Base-by-base conservation (phyloP, 2,113 vertebrate genomes). In the Morone saxatilis region DNA sequence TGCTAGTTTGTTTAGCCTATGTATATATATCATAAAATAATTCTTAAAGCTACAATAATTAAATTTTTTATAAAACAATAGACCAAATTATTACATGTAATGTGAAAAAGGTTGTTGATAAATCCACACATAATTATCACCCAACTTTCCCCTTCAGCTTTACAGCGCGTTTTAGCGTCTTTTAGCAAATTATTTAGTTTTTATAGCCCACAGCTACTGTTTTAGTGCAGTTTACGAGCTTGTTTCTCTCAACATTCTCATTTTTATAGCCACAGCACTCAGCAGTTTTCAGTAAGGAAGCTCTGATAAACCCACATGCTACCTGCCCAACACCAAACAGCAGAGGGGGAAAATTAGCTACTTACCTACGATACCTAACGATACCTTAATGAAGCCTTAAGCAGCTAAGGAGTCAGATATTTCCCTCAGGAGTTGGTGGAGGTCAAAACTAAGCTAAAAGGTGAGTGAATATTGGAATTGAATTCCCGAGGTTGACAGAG, bases 131-230 rank as follows among this genome's bases (percentile, higher is more conserved):
- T 36, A 60, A 78, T 48, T 22, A 40, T 65, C 7, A 71, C 8
- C 8, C 1, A 4, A 17, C 41, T n/a, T 22, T 41, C 9, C 4
- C 36, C 22, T n/a, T 61, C 16, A 8, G n/a, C 13, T 53, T 14
- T 16, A 38, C 41, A 20, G 7, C 1, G 2, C 16, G 4, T 60
- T 63, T 75, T 6, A 59, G 17, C 25, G 0, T 38, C 25, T 61
- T 76, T 76, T 11, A 48, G 25, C 9, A 1, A 17, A 25, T 40
- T 59, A 51, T 69, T 81, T 77, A 25, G n/a, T 10, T 51, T 62
- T 67, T 47, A 10, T 2, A 5, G 31, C 10, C 25, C 20, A 45
- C 56, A 62, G 14, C n/a, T 56, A 40, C 38, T 54, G 8, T 31
- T 65, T 40, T 12, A 9, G 25, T 10, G 8, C 17, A 31, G 6